Base-by-base conservation (phyloP, 1,140 invertebrate species). In the Teleogryllus occipitalis region DNA sequence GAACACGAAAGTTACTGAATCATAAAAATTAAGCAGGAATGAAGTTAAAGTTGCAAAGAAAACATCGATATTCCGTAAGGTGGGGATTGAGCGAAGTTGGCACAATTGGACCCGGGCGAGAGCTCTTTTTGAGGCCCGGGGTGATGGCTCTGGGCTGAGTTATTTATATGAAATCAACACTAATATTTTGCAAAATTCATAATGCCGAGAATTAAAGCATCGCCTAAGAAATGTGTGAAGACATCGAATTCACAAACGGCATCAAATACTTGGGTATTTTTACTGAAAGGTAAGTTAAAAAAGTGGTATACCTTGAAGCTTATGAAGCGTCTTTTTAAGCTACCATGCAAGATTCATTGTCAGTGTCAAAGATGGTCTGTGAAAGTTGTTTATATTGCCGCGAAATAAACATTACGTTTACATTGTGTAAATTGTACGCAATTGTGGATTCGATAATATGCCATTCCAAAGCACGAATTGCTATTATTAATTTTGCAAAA, bases 241-340 rank as follows among this genome's bases (percentile, higher is more conserved):
- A 85, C 86, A 15, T 82, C 83, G 15, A 79, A 79, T 79, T 47
- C 78, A 22, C 82, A 80, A 39, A 77, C 85, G 79, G 81, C 85
- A 18, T 83, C 83, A n/a, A 92, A 90, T 83, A 91, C 90, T 22
- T 92, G 91, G 91, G 87, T 92, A 81, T 88, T 92, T 81, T 84
- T 92, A 47, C 85, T 90, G 81, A 91, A 91, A 89, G 90, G 91
- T 91, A 85, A 83, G 81, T 81, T 81, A 81, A 65, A 65, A 65
- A 65, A 65, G n/a, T 21, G 39, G n/a, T 15, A n/a, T 18, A 74
- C 48, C n/a, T 75, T 72, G 5, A 27, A 46, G 15, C n/a, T n/a
- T 15, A 10, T 47, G 78, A 47, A 74, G 78, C 73, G 73, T 74
- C 74, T 75, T 47, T 74, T 79, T 79, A 47, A 39, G 78, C 54